Evolutionary conservation across 2,797 vertebrate genomes (phyloP).

Genomic region (Hydrophis major): DNA sequence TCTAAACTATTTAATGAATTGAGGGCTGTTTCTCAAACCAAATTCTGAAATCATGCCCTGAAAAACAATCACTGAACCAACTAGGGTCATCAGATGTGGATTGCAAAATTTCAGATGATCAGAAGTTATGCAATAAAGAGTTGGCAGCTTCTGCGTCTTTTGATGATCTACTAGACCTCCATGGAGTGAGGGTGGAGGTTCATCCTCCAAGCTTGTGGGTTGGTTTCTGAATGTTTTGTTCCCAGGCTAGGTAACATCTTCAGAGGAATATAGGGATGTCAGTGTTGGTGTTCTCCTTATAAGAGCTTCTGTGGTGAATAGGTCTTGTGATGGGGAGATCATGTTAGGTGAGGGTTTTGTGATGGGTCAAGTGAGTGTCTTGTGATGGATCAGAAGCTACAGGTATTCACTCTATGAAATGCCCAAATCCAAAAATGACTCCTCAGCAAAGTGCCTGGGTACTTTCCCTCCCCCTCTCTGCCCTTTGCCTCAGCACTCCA

Average conservation of each 20-base stretch:
- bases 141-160: not conserved
- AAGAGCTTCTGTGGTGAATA: not conserved
- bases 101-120: not conserved
- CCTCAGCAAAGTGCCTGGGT: not conserved
- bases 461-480: not conserved
- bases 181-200: not conserved
- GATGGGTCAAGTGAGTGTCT: no score
- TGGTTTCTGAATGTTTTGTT: not conserved
- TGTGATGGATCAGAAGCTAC: not conserved
- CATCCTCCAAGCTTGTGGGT: not conserved
- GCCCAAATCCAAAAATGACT: not conserved
- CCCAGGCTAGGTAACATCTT: not conserved
- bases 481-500: not conserved
- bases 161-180: not conserved
- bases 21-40: no score
- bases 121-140: not conserved
- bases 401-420: not conserved
- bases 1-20: not conserved
- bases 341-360: not conserved
- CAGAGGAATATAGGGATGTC: not conserved
- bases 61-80: no score
- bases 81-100: not conserved
- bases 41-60: no score
- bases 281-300: not conserved
- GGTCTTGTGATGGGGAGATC: not conserved